Base-by-base conservation (phyloP, 2,113 vertebrate genomes). In the Pseudorhombus dupliciocellatus region DNA sequence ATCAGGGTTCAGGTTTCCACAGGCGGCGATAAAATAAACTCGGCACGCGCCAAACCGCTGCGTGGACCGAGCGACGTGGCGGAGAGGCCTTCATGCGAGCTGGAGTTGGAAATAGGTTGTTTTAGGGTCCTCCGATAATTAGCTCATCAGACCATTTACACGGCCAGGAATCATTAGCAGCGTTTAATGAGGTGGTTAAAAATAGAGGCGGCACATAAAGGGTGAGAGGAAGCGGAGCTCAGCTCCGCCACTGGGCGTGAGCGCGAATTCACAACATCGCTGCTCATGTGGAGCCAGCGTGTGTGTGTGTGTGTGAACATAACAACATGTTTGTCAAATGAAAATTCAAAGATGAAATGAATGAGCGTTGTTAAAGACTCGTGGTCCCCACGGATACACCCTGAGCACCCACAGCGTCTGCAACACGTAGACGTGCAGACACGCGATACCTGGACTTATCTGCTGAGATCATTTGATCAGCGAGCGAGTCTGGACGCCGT, bases 81-180 rank as follows among this genome's bases (percentile, higher is more conserved):
- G 30, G 37, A 15, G 66, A 56, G 59, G 30, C 64, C 65, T 70
- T 52, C 5, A 51, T 57, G 50, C 54, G 76, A 68, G 74, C 57
- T 3, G 25, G 81, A 70, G 77, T 69, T 72, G 66, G 80, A 84
- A 81, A 70, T 60, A 56, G 79, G 5, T 68, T 86, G 70, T 72
- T 79, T 81, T n/a, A n/a, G n/a, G n/a, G n/a, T 84, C 73, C 81
- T 78, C 75, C 75, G 77, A 80, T 85, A 85, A 88, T 85, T 78
- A 80, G 66, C 77, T 60, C 75, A 87, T 87, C 83, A 42, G 79
- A 83, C 73, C 86, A 84, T 87, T 90, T 83, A 85, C 88, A 85
- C 73, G 71, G 40, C 83, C 70, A 42, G 51, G 73, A 82, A 77
- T 84, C 84, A 80, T 88, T 84, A 87, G 80, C 86, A 66, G 22